A percentile compares a stretch with the other conserved stretches of the same genome.
These are phyloP conservation scores for Germaria angustata DNA, from an alignment of 2,888 invertebrate genomes.

Conservation along the genomic window DNA sequence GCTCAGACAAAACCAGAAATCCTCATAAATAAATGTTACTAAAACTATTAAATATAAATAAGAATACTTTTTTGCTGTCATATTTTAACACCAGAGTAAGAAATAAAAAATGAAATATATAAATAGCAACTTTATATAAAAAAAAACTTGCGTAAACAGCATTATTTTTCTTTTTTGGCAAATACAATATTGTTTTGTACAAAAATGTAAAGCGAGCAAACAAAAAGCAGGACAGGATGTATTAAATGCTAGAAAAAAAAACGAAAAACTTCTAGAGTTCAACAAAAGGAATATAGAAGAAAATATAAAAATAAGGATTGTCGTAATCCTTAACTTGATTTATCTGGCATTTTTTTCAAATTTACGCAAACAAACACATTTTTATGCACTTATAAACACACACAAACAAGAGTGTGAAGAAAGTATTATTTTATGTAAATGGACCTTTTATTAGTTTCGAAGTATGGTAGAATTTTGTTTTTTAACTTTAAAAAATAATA, in stretches of 20 bases:
- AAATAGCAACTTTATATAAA: background rate
- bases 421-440: constrained; percentile 66
- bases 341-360: constrained; percentile 34
- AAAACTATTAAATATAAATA: constrained; percentile 49
- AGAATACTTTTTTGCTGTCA: constrained; percentile 2
- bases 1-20: background rate
- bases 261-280: background rate
- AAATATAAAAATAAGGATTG: constrained; percentile 44
- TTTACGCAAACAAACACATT: constrained; percentile 4
- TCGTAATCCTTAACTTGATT: constrained; percentile 63
- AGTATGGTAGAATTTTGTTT: constrained; percentile 5
- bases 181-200: constrained; percentile 23
- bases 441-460: constrained; percentile 62
- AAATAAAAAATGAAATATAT: background rate
- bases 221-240: no score
- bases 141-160: background rate
- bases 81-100: constrained; percentile 3
- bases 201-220: background rate
- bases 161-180: constrained; percentile 23
- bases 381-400: background rate
- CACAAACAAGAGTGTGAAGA: background rate
- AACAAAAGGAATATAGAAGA: constrained; percentile 29
- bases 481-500: background rate
- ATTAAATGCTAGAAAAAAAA: background rate
- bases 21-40: constrained; percentile 10